Percentiles rank a stretch among this genome's conserved stretches.
These are phyloP conservation scores for Caenorhabditis drosophilae DNA, from an alignment of 2,888 invertebrate genomes.

Conservation along the genomic window DNA sequence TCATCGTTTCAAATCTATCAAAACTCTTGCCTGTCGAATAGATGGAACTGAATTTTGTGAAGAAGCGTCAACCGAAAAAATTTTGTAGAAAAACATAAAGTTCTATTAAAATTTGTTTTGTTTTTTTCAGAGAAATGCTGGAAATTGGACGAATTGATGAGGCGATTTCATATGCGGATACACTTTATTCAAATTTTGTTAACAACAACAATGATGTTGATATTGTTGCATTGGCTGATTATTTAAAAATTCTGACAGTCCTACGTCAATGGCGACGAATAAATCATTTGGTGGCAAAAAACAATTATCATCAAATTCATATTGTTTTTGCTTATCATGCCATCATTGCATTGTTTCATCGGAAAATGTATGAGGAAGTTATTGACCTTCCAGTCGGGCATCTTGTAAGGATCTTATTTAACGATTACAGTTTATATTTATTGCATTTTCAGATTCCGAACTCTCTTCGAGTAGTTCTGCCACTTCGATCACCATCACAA, in stretches of 20 bases:
- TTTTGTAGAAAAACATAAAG: constrained; percentile 7
- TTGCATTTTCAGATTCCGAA: constrained; percentile 2
- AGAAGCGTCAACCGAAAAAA: constrained; percentile 22
- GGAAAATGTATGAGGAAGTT: constrained; percentile 35
- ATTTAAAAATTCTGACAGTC: constrained; percentile 29
- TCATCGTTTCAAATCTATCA: constrained; percentile 21
- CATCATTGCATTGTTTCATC: constrained; percentile 40
- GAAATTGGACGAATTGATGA: constrained; percentile 37
- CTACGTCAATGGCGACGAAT: constrained; percentile 37
- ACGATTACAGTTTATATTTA: not conserved
- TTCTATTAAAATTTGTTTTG: not conserved
- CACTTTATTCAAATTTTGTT: constrained; percentile 26
- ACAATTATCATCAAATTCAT: constrained; percentile 40
- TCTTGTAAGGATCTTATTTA: constrained; percentile 17
- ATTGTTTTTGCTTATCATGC: constrained; percentile 53
- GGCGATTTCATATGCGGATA: constrained; percentile 25
- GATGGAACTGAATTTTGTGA: constrained; percentile 28
- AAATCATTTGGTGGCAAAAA: constrained; percentile 10
- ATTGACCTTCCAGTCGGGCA: constrained; percentile 38
- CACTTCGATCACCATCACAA: constrained; percentile 21
- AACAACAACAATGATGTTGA: constrained; percentile 18
- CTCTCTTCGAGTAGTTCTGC: not conserved
- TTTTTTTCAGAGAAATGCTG: constrained; percentile 25
- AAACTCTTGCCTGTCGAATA: constrained; percentile 20
- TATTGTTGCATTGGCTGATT: constrained; percentile 30